These are phyloP conservation scores for Furcula furcula DNA, from an alignment of 2,888 invertebrate genomes.

Conservation along the genomic window DNA sequence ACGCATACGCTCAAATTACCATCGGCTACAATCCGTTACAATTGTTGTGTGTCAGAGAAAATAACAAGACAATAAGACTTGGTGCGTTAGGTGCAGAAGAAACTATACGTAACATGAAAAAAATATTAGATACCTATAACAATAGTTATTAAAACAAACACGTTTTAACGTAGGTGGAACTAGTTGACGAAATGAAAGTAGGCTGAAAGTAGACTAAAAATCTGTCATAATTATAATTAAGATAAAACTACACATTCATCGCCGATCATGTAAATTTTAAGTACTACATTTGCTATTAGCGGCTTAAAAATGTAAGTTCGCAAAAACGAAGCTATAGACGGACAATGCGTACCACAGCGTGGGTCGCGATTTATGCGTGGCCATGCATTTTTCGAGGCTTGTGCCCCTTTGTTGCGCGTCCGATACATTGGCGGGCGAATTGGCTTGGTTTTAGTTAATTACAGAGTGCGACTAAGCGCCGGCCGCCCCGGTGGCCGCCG, in stretches of 20 bases:
- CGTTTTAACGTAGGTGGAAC: too few species aligned
- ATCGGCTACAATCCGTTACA: too few species aligned
- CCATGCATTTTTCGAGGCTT: slow-evolving; percentile 54
- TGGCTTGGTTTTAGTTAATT: slow-evolving; percentile 74
- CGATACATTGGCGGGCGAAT: slow-evolving; percentile 39
- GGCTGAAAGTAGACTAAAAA: too few species aligned
- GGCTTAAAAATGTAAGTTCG: slow-evolving; percentile 1
- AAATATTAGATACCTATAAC: too few species aligned
- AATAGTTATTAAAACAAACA: too few species aligned
- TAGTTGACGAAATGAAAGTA: too few species aligned
- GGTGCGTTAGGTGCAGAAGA: slow-evolving; percentile 37
- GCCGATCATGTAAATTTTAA: too few species aligned
- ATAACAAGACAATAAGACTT: slow-evolving; percentile 50
- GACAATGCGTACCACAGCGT: slow-evolving; percentile 22
- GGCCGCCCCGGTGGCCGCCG: slow-evolving; percentile 62
- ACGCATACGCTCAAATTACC: too few species aligned
- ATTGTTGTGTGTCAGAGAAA: slow-evolving; percentile 31
- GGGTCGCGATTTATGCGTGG: slow-evolving; percentile 41
- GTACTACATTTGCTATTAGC: neutral
- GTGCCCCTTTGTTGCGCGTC: slow-evolving; percentile 55
- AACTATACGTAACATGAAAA: too few species aligned
- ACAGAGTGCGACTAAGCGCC: slow-evolving; percentile 64
- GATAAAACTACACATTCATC: too few species aligned
- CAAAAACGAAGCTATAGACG: slow-evolving; percentile 20
- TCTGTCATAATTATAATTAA: too few species aligned